phyloP scores from a whole-genome alignment of 2,888 invertebrate genomes.

The Cyaniris semiargus region DNA sequence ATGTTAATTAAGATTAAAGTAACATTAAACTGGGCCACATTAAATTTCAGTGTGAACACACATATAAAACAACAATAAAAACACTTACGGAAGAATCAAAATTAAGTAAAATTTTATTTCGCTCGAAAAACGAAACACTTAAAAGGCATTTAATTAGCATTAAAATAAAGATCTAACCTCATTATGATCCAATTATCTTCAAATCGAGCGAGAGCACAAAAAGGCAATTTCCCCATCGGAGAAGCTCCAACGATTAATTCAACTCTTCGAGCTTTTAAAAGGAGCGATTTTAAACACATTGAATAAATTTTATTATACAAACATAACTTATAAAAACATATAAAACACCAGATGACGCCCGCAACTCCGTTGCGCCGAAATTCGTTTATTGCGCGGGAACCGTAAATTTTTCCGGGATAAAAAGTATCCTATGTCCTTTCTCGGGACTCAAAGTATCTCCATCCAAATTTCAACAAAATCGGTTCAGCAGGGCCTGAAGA shows the following conservation, averaged over 20 bases:
- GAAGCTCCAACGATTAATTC: not conserved
- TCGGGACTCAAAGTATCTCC: too few species aligned
- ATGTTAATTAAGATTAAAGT: not conserved
- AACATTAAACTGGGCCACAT: not conserved
- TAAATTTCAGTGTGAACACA: not conserved
- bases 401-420: too few species aligned
- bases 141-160: slow-evolving; percentile 14
- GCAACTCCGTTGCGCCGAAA: too few species aligned
- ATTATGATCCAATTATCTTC: slow-evolving; percentile 22
- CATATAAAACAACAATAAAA: not conserved
- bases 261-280: not conserved
- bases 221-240: slow-evolving; percentile 10
- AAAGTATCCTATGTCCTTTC: too few species aligned
- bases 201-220: slow-evolving; percentile 12
- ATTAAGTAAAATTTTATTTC: not conserved
- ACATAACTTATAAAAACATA: not conserved
- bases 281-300: not conserved
- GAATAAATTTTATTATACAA: not conserved
- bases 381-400: too few species aligned
- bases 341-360: too few species aligned
- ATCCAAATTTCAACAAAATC: too few species aligned
- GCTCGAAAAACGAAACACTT: not conserved
- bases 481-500: too few species aligned
- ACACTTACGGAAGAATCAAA: not conserved
- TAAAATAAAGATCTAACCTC: slow-evolving; percentile 22